phyloP scores from a whole-genome alignment of 2,888 invertebrate species.

The Scelioninae gen. 1 region DNA sequence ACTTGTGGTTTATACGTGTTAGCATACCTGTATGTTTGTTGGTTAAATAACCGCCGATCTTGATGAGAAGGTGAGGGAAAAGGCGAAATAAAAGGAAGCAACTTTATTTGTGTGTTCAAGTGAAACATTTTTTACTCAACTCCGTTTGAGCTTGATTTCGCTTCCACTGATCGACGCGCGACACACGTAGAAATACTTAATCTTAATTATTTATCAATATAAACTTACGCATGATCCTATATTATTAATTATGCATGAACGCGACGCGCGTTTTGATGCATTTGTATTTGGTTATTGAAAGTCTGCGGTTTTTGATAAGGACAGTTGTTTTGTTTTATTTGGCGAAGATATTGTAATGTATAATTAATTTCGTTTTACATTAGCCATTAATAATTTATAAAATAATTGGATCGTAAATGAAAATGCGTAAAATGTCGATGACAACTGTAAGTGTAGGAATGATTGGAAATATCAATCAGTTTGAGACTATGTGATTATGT shows the following conservation, averaged over 20 bases:
- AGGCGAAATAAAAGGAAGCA: constrained; percentile 16
- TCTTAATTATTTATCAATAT: constrained; percentile 61
- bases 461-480: constrained; percentile 49
- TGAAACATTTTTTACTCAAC: constrained; percentile 1
- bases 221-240: constrained; percentile 60
- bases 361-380: constrained; percentile 55
- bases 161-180: constrained; percentile 34
- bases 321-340: constrained; percentile 30
- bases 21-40: constrained; percentile 70
- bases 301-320: constrained; percentile 39
- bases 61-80: constrained; percentile 36
- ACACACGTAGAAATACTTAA: constrained; percentile 23
- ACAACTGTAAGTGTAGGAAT: constrained; percentile 11
- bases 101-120: constrained; percentile 22
- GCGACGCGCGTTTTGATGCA: constrained; percentile 34
- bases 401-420: constrained; percentile 45
- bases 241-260: constrained; percentile 61
- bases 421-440: constrained; percentile 44
- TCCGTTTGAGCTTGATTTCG: constrained; percentile 11
- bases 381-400: constrained; percentile 60
- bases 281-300: constrained; percentile 45
- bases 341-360: constrained; percentile 11
- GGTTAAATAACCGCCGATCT: constrained; percentile 63
- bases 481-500: constrained; percentile 17
- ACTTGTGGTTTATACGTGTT: constrained; percentile 70